phyloP scores from a whole-genome alignment of 2,113 vertebrate genomes.

The Urocitellus parryii region DNA sequence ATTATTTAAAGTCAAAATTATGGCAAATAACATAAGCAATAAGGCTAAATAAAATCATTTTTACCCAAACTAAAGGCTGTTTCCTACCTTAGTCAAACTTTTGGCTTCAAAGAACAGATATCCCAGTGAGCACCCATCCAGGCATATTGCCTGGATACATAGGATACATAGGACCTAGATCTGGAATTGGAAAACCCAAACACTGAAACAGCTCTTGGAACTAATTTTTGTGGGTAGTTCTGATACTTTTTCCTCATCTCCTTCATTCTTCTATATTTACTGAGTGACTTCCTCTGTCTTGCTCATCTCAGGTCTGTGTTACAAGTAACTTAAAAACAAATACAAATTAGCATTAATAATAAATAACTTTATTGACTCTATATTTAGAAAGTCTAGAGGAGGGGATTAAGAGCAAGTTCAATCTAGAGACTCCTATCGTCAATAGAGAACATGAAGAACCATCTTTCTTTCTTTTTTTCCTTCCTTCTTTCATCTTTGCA shows the following conservation, averaged over 20 bases:
- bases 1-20: conserved; percentile 9
- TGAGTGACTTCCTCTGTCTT: neutral
- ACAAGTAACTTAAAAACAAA: neutral
- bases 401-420: neutral
- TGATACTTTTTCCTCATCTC: neutral
- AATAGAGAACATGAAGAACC: neutral
- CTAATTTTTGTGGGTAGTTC: neutral
- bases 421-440: neutral
- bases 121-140: neutral
- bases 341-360: neutral
- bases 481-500: too few relatives aligned
- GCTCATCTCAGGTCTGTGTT: neutral
- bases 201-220: neutral
- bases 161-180: neutral
- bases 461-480: too few relatives aligned
- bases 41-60: conserved; percentile 31
- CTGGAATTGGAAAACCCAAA: neutral
- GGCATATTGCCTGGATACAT: neutral
- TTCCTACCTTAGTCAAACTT: neutral
- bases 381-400: neutral
- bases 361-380: neutral
- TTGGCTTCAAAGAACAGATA: neutral
- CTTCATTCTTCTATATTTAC: neutral
- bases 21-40: neutral
- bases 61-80: neutral